Evolutionary conservation across 2,888 invertebrate species (phyloP).

Genomic region (Zhengitettix transpicula): DNA sequence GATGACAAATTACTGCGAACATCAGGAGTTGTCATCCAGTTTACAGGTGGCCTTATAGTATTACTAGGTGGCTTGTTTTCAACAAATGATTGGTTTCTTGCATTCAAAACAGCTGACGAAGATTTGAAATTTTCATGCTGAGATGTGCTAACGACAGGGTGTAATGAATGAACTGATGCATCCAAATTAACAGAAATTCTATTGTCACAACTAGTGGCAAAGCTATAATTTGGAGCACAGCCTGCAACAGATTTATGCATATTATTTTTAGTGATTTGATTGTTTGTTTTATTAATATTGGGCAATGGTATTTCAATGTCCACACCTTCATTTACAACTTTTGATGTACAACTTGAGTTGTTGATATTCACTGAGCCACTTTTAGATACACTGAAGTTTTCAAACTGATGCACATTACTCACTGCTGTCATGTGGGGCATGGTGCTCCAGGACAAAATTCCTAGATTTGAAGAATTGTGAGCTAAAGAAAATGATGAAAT

Average conservation of each 20-base stretch:
- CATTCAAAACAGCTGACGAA: no score
- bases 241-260: no score
- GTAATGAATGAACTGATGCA: no score
- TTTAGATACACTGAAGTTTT: neutral
- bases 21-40: constrained; percentile 45
- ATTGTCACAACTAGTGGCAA: no score
- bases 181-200: no score
- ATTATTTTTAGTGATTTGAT: neutral
- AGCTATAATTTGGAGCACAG: no score
- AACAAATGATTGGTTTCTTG: no score
- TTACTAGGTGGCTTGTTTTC: no score
- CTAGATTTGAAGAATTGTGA: constrained; percentile 25
- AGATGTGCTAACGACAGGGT: no score
- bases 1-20: constrained; percentile 13
- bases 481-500: constrained; percentile 17
- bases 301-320: neutral
- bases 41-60: constrained; percentile 29
- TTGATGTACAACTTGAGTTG: neutral
- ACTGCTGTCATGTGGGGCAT: constrained; percentile 18
- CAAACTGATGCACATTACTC: neutral
- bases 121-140: no score
- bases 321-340: neutral
- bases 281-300: neutral
- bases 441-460: constrained; percentile 26
- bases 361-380: neutral